These are phyloP conservation scores for Zeugodacus cucurbitae DNA, from an alignment of 1,140 invertebrate genomes.

Conservation along the genomic window DNA sequence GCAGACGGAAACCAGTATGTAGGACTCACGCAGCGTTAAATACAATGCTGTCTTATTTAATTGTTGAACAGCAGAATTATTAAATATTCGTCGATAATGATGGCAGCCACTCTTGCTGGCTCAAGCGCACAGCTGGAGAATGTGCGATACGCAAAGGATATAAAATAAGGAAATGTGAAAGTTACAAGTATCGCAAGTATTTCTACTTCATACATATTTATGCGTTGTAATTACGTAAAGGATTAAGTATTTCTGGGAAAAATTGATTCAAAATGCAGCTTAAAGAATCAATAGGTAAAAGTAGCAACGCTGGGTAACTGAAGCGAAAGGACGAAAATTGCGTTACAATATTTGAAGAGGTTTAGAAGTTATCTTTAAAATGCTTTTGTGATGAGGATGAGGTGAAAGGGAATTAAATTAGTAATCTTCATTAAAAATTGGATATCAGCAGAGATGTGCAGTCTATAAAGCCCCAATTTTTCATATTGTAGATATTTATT, in stretches of 20 bases:
- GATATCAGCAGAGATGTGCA: too few relatives aligned
- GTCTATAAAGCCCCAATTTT: too few relatives aligned
- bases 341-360: neutral
- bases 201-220: neutral
- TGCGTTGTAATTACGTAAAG: neutral
- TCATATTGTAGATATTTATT: too few relatives aligned
- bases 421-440: too few relatives aligned
- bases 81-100: neutral
- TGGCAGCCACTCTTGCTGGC: neutral
- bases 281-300: neutral
- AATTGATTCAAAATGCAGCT: neutral
- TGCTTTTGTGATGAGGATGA: too few relatives aligned
- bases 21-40: slow-evolving; percentile 11
- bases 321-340: neutral
- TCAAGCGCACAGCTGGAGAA: slow-evolving; percentile 29
- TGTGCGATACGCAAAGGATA: neutral
- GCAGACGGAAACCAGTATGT: neutral
- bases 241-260: neutral
- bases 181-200: neutral
- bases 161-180: neutral
- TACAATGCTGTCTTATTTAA: slow-evolving; percentile 3
- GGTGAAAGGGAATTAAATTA: too few relatives aligned
- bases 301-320: neutral
- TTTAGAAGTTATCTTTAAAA: too few relatives aligned
- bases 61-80: slow-evolving; percentile 9